Conservation (phyloP, 2,888 invertebrate genomes). For the Griposia aprilina region DNA sequence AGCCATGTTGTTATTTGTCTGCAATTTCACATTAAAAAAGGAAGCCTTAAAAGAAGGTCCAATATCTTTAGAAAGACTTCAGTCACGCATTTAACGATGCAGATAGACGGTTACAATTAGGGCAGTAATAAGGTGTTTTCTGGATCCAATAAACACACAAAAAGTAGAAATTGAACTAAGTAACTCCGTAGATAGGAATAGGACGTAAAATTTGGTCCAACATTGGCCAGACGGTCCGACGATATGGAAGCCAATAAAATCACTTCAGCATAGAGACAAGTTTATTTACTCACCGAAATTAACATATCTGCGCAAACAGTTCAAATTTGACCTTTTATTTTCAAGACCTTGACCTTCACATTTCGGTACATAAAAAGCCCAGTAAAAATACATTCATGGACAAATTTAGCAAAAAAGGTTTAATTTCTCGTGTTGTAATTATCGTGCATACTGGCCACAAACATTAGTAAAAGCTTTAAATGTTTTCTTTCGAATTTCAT, state of each 20-base stretch:
- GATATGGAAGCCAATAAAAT: slow-evolving; percentile 11
- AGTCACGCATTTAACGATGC: neutral
- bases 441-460: too few relatives aligned
- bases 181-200: too few relatives aligned
- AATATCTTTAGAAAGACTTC: neutral
- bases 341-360: slow-evolving; percentile 10
- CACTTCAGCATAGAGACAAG: neutral
- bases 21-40: too few relatives aligned
- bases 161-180: neutral
- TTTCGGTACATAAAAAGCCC: neutral
- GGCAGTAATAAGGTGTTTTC: neutral
- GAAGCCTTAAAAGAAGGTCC: neutral
- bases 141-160: neutral
- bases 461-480: too few relatives aligned
- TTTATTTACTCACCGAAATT: slow-evolving; percentile 20
- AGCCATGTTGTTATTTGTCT: too few relatives aligned
- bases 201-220: slow-evolving; percentile 11
- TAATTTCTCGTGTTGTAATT: too few relatives aligned
- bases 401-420: too few relatives aligned
- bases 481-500: too few relatives aligned
- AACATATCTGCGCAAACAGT: slow-evolving; percentile 39
- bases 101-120: neutral
- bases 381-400: neutral
- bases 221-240: slow-evolving; percentile 1
- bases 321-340: slow-evolving; percentile 39